A percentile compares a stretch with the other conserved stretches of the same genome.
Evolutionary conservation across 37 sponge, comb jelly and placozoan genomes (phyloP).

Genomic region (Mnemiopsis leidyi): DNA sequence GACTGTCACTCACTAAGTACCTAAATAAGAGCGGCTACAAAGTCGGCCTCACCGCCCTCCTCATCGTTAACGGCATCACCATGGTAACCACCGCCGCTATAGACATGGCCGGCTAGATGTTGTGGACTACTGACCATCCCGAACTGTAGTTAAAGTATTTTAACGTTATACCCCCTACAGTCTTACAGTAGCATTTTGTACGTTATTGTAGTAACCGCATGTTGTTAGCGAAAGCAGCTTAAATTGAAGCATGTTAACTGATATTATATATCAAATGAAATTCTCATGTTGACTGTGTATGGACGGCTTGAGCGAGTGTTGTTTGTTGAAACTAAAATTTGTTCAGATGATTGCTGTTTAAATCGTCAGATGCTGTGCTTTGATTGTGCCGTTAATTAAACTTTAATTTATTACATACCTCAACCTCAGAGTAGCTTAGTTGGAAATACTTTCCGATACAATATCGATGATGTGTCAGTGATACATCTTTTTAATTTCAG

Average conservation of each 20-base stretch:
- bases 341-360: not conserved
- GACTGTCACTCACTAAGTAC: not conserved
- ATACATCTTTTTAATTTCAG: not conserved
- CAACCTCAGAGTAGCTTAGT: not conserved
- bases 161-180: not conserved
- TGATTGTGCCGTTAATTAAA: not conserved
- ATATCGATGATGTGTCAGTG: not conserved
- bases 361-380: not conserved
- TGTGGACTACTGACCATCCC: not conserved
- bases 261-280: not conserved
- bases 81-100: constrained; percentile 9
- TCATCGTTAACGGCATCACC: constrained; percentile 47
- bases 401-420: not conserved
- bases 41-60: not conserved
- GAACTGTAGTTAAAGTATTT: not conserved
- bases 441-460: not conserved
- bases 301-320: not conserved
- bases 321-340: not conserved
- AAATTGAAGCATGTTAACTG: no score
- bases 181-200: not conserved
- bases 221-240: no score
- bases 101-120: not conserved
- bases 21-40: constrained; percentile 63
- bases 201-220: not conserved
- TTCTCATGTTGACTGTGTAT: no score